Evolutionary conservation across 2,888 invertebrate species (phyloP), one percentile per base, ranked within the genome.

Genomic region (Carpatolechia fugitivella): DNA sequence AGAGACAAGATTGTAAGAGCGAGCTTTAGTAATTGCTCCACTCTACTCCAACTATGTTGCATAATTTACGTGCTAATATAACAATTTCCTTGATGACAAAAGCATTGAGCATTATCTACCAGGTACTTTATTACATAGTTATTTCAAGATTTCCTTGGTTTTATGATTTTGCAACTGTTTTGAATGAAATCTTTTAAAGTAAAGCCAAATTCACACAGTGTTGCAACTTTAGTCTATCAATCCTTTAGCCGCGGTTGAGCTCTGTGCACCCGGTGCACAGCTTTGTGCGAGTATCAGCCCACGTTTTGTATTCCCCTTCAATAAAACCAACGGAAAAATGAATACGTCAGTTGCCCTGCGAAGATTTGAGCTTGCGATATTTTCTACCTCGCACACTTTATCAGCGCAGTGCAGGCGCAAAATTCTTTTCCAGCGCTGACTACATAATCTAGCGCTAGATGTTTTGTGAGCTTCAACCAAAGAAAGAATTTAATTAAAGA

Each of bases 301-400:
- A 65, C 68, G 70, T 78, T 82, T 74, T 76, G 70, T 79, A 76
- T 82, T 79, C 71, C 65, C 66, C 66, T 80, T 68, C 75, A 74
- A 76, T 80, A 78, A 76, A 82, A 81, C 67, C 59, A 48, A 60
- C 60, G 65, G 61, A 70, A 70, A 72, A 71, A 76, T 74, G 67
- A 73, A 76, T 72, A 72, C 69, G 58, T 62, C 61, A 65, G 53
- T 41, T 52, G 7, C 49, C 40, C 40, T 24, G 36, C 47, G 36
- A 57, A 59, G 54, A 59, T 57, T 57, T 44, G 41, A 50, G 55
- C 52, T 54, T 55, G 20, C 55, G 52, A 54, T 56, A 50, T 54
- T 47, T 50, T 47, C 33, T 16, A 36, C 51, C 16, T 48, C 5
- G 10, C 14, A 13, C 47, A 30, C 3, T 46, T 14, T 47, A 47